phyloP scores from a whole-genome alignment of 1,140 invertebrate genomes.

The Tetramorium parvispinum region DNA sequence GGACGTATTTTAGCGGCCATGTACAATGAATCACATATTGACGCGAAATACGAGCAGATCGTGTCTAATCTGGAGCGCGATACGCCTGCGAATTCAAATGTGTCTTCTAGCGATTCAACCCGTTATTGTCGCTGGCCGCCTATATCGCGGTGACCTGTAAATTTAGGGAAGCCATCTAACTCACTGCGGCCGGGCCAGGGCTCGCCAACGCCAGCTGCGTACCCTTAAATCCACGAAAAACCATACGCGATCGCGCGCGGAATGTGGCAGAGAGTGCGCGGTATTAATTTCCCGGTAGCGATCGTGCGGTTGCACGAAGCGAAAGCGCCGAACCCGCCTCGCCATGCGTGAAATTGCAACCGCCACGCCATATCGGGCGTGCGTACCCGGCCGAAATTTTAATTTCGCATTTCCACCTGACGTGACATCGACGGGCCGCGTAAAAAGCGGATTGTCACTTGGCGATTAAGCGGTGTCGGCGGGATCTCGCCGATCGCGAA shows the following conservation, averaged over 20 bases:
- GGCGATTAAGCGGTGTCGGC: constrained; percentile 34
- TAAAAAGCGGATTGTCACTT: constrained; percentile 60
- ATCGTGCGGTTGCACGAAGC: constrained; percentile 31
- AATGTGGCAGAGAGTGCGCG: not conserved
- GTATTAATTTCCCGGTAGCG: constrained; percentile 68
- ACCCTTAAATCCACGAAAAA: constrained; percentile 18
- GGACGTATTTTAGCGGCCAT: not conserved
- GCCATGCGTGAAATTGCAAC: constrained; percentile 71
- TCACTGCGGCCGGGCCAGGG: not conserved
- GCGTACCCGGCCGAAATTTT: constrained; percentile 64
- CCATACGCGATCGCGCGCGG: constrained; percentile 1
- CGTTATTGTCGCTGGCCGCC: constrained; percentile 36
- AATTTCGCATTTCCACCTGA: constrained; percentile 64
- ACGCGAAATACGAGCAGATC: constrained; percentile 36
- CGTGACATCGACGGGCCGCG: constrained; percentile 48
- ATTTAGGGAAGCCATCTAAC: constrained; percentile 42
- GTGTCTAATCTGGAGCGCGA: constrained; percentile 37
- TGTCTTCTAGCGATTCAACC: not conserved
- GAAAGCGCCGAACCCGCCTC: constrained; percentile 18
- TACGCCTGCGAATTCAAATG: constrained; percentile 27
- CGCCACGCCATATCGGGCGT: constrained; percentile 58
- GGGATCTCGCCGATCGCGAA: not conserved
- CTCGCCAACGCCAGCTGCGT: constrained; percentile 39
- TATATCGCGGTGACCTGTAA: constrained; percentile 35
- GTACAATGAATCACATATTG: not conserved